These are phyloP conservation scores for Protaetia brevitarsis DNA, from an alignment of 1,140 invertebrate species.

Conservation along the genomic window DNA sequence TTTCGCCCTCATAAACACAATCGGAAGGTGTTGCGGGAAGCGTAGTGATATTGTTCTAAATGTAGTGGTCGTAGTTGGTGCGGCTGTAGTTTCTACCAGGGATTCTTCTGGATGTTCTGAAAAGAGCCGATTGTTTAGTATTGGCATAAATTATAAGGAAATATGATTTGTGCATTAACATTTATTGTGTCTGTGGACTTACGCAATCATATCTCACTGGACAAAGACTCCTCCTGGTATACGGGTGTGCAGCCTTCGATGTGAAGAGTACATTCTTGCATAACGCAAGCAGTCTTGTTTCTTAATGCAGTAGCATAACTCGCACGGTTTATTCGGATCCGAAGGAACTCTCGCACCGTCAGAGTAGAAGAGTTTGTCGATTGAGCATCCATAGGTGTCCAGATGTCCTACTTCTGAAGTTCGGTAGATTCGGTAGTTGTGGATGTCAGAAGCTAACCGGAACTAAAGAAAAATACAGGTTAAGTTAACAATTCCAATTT, in stretches of 20 bases:
- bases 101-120: slow-evolving; percentile 45
- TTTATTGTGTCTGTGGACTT: slow-evolving; percentile 45
- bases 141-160: background rate
- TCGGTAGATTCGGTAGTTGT: slow-evolving; percentile 60
- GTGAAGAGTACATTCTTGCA: slow-evolving; percentile 89
- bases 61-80: slow-evolving; percentile 58
- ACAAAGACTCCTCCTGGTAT: slow-evolving; percentile 82
- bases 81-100: slow-evolving; percentile 32
- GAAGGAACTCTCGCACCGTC: slow-evolving; percentile 85
- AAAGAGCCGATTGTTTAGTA: slow-evolving; percentile 28
- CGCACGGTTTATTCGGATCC: slow-evolving; percentile 83
- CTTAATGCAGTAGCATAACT: slow-evolving; percentile 92
- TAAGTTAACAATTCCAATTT: background rate
- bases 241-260: slow-evolving; percentile 86
- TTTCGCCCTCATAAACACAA: slow-evolving; percentile 68
- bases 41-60: slow-evolving; percentile 61
- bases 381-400: slow-evolving; percentile 81
- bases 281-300: slow-evolving; percentile 90
- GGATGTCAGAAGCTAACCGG: slow-evolving; percentile 75
- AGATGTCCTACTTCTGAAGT: slow-evolving; percentile 64
- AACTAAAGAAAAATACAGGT: slow-evolving; percentile 55
- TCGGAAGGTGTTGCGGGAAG: slow-evolving; percentile 59
- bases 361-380: slow-evolving; percentile 78
- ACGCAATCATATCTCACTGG: slow-evolving; percentile 86
- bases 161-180: background rate